Evolutionary conservation across 2,113 vertebrate genomes (phyloP), one percentile per base, ranked within the genome.

Genomic region (Acanthochromis polyacanthus): DNA sequence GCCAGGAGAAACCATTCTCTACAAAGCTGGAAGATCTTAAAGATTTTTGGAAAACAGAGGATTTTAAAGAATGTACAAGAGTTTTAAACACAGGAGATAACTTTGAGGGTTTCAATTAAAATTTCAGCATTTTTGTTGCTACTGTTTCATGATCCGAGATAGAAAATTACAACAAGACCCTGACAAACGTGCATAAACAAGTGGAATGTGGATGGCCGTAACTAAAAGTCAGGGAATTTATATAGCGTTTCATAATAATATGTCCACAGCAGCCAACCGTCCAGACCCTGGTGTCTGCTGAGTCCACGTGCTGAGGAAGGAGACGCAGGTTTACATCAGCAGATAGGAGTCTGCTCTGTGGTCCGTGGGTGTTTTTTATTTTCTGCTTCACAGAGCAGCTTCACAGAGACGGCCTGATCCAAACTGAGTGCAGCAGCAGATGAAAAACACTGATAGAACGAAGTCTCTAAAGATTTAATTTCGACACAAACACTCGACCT

Each of bases 331-430:
- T 70, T 53, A 46, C 28, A 11, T 61, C 25, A 58, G 15, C 58
- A n/a, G 25, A 40, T 17, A 19, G 48, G 51, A 40, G 66, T 60
- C 68, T 16, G 40, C 4, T 70, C 52, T 56, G 48, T 64, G 62
- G 28, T 38, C 16, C 25, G n/a, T 58, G 23, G 23, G n/a, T 23
- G 74, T 66, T 63, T 62, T 72, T 43, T 53, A 30, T 70, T 52
- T 85, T 82, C 56, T 71, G 84, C 66, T 79, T 36, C 59, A 53
- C 48, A 14, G 36, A 69, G 56, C 50, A 22, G 67, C 73, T 71
- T 64, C 72, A 59, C n/a, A 74, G 70, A 17, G 22, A 14, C 4
- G 4, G 4, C 36, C 40, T 32, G 60, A 67, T 72, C 40, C 5
- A 15, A 20, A 30, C 40, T 1, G 43, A 5, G 20, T 2, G 30